A percentile compares a stretch with the other conserved stretches of the same genome.
Conservation (phyloP, 2,797 vertebrate species). For the Ambastaia sidthimunki region DNA sequence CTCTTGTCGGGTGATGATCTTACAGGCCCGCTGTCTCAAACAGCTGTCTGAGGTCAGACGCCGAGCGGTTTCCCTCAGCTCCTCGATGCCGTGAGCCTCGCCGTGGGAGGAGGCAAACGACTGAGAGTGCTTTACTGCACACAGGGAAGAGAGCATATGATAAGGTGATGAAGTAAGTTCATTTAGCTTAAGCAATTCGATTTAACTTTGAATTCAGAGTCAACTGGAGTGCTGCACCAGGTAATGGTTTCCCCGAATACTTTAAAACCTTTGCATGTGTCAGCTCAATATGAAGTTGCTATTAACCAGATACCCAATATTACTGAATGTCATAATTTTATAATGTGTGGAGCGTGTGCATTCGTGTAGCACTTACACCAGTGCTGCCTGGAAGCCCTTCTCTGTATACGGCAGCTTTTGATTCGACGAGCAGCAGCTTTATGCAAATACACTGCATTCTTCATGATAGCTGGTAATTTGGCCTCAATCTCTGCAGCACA, state of each 20-base stretch:
- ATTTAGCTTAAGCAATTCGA: neutral
- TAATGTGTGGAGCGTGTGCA: neutral
- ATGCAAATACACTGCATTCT: constrained; percentile 96
- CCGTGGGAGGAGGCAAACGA: constrained; percentile 81
- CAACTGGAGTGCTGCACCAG: neutral
- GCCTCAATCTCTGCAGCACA: constrained; percentile 93
- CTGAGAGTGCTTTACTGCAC: constrained; percentile 90
- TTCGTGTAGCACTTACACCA: constrained; percentile 74
- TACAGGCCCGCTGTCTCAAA: constrained; percentile 87
- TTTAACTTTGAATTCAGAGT: constrained; percentile 2
- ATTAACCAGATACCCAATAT: neutral
- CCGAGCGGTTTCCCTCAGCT: constrained; percentile 85
- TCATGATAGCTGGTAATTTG: constrained; percentile 96
- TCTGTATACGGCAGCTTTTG: constrained; percentile 94
- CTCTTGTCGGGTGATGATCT: constrained; percentile 81
- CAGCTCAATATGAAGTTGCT: neutral
- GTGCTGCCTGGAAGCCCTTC: constrained; percentile 81
- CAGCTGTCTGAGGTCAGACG: constrained; percentile 85
- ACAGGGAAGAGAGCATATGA: constrained; percentile 3
- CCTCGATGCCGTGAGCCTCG: constrained; percentile 83
- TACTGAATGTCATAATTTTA: neutral
- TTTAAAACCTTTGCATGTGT: neutral
- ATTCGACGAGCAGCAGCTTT: constrained; percentile 93
- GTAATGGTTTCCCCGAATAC: neutral
- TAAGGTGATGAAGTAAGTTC: neutral